Evolutionary conservation across 2,888 invertebrate species (phyloP).

Genomic region (Nomada fabriciana): DNA sequence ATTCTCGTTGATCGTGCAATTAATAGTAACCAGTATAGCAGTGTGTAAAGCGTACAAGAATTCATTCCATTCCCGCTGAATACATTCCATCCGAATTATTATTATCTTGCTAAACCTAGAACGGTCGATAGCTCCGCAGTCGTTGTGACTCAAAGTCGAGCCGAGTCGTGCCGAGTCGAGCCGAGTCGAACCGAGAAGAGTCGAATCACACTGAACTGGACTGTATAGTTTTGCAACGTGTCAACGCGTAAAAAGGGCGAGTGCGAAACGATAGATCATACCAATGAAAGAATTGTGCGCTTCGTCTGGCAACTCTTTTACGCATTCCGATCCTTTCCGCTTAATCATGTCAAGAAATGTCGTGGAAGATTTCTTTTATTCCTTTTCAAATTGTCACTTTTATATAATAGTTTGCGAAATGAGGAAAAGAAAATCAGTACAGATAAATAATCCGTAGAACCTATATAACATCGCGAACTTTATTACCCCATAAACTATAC

Average conservation of each 20-base stretch:
- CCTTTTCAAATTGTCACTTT: not conserved
- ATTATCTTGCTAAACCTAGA: slow-evolving; percentile 72
- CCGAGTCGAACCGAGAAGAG: slow-evolving; percentile 67
- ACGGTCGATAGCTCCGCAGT: slow-evolving; percentile 71
- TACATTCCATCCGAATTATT: slow-evolving; percentile 70
- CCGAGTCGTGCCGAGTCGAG: slow-evolving; percentile 68
- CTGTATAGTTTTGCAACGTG: slow-evolving; percentile 64
- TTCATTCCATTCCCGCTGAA: slow-evolving; percentile 65
- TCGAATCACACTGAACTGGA: slow-evolving; percentile 62
- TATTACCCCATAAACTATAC: too few relatives aligned
- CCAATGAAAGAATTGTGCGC: slow-evolving; percentile 11
- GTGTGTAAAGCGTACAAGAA: slow-evolving; percentile 45
- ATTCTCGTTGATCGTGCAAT: slow-evolving; percentile 2
- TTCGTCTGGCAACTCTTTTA: slow-evolving; percentile 1
- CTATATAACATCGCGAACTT: too few relatives aligned
- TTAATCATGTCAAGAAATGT: slow-evolving; percentile 4
- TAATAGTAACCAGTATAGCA: slow-evolving; percentile 32
- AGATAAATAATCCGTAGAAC: too few relatives aligned
- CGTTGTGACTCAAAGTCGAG: slow-evolving; percentile 70
- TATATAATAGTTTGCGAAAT: not conserved
- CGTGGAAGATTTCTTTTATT: not conserved
- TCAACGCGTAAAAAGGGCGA: slow-evolving; percentile 65
- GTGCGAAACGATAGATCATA: slow-evolving; percentile 52
- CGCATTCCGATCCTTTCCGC: not conserved
- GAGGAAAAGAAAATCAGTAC: too few relatives aligned